Conservation (phyloP, 1,140 invertebrate species). For the Brachionus rotundiformis region DNA sequence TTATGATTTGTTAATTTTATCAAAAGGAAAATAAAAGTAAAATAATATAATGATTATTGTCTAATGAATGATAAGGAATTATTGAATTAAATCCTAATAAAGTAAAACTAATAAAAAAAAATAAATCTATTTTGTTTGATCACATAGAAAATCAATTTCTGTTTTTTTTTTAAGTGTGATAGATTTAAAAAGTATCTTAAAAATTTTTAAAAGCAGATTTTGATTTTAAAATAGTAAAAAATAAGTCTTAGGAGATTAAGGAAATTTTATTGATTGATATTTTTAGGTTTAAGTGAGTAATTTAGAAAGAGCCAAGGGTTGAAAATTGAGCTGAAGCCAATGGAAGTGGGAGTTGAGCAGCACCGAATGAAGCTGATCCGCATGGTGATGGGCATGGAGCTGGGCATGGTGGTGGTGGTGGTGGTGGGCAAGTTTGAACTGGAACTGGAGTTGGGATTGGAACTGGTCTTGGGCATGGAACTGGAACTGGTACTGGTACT, state of each 20-base stretch:
- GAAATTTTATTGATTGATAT: background rate
- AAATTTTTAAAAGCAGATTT: no score
- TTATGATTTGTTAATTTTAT: no score
- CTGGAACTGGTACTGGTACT: background rate
- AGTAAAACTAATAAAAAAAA: no score
- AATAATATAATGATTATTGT: no score
- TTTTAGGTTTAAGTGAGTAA: background rate
- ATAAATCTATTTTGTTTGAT: no score
- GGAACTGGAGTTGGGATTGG: background rate
- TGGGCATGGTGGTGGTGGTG: background rate
- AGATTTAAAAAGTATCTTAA: no score
- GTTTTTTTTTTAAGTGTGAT: no score
- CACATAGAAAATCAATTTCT: no score
- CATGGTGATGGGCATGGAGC: background rate
- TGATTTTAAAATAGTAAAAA: background rate
- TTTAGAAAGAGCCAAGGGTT: background rate
- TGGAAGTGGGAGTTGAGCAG: background rate
- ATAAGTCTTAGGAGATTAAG: no score
- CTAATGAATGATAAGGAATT: no score
- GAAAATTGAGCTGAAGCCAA: background rate
- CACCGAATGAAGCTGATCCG: background rate
- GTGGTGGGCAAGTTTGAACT: background rate
- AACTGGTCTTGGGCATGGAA: background rate
- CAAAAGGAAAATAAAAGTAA: no score
- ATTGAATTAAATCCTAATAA: no score